Evolutionary conservation across 2,113 vertebrate species (phyloP).

Genomic region (Mastomys natalensis): DNA sequence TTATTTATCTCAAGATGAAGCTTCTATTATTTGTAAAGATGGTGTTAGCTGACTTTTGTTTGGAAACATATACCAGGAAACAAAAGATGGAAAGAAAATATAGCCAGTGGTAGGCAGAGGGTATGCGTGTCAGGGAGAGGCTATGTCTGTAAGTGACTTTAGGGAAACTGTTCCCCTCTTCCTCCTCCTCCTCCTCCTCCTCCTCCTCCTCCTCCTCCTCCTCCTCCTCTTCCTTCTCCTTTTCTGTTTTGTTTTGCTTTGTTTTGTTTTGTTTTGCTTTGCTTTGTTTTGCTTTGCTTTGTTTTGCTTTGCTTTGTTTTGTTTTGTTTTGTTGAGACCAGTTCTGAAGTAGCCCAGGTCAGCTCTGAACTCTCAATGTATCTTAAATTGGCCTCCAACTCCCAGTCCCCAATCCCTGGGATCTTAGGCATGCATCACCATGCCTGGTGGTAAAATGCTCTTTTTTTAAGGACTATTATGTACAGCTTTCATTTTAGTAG

Average conservation of each 20-base stretch:
- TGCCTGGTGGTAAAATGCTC: background rate
- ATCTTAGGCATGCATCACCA: background rate
- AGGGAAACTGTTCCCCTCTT: background rate
- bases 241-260: too few relatives aligned
- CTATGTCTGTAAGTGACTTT: background rate
- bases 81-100: slow-evolving; percentile 63
- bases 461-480: slow-evolving; percentile 34
- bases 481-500: slow-evolving; percentile 23
- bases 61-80: slow-evolving; percentile 76
- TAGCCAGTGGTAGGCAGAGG: slow-evolving; percentile 58
- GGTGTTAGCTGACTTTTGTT: slow-evolving; percentile 77
- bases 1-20: slow-evolving; percentile 73
- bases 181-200: background rate
- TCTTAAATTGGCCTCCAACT: background rate
- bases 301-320: background rate
- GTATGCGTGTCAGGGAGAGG: background rate
- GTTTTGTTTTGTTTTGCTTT: too few relatives aligned
- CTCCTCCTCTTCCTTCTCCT: background rate
- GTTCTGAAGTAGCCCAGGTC: background rate
- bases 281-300: background rate
- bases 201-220: background rate
- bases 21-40: slow-evolving; percentile 81
- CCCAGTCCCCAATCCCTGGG: background rate
- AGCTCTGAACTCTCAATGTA: background rate
- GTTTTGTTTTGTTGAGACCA: background rate